Base-by-base conservation (phyloP, 2,113 vertebrate genomes). In the Blennius ocellaris region DNA sequence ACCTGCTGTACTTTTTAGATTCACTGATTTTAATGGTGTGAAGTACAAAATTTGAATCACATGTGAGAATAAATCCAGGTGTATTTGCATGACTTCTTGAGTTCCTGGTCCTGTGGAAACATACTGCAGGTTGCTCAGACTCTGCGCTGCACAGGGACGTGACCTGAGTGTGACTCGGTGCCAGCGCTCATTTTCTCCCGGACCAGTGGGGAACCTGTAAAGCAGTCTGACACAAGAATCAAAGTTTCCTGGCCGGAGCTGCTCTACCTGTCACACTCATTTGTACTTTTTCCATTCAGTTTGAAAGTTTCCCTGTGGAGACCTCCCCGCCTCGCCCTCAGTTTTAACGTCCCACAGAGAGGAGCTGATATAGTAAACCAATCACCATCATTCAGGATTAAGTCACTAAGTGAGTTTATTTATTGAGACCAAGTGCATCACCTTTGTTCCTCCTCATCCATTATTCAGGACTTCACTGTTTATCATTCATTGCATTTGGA, bases 401-500 rank as follows among this genome's bases (percentile, higher is more conserved):
- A 21, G 39, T 50, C 47, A 37, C 41, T 39, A 36, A 5, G 9
- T 4, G 37, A 63, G 17, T 78, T 74, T 80, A 69, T 81, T 69
- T 55, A 67, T 61, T 49, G 40, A 59, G 9, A 17, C 38, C n/a
- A 14, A 69, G 8, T 58, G 40, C 30, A 54, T 76, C 56, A 86
- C 62, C 37, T 73, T 78, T 66, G 45, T 68, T 78, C 56, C 45
- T 44, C 8, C 7, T 38, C 41, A 69, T 81, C 4, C 62, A 78
- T 83, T 75, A 83, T 81, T 72, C 63, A 69, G 57, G 11, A 61
- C 40, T 43, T 14, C 0, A 2, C 9, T 56, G 44, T 81, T 75
- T 74, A 78, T 81, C 65, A 59, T 54, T 63, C 53, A 49, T 52
- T 77, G 53, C 74, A 60, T 71, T 73, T 83, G 51, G 55, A 80